These are phyloP conservation scores for Cecidostiba fungosa DNA, from an alignment of 2,888 invertebrate species.

Conservation along the genomic window DNA sequence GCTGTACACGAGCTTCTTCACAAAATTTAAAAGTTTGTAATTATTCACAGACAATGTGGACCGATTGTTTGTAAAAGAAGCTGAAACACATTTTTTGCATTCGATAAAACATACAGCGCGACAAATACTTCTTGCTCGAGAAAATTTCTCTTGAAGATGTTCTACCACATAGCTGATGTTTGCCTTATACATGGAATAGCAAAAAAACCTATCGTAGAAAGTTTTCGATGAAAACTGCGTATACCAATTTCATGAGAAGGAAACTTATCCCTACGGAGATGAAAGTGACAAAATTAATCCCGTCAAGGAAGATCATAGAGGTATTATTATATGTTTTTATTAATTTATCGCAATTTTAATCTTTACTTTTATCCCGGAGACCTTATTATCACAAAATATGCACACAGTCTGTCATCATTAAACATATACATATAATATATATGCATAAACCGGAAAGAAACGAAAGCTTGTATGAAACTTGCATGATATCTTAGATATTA, in stretches of 20 bases:
- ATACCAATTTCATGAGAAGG: background rate
- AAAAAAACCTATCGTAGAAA: conserved; percentile 50
- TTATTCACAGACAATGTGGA: background rate
- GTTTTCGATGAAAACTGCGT: conserved; percentile 41
- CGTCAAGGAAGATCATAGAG: background rate
- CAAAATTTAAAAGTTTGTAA: conserved; percentile 5
- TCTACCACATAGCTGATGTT: background rate
- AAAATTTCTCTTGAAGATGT: conserved; percentile 44
- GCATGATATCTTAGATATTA: background rate
- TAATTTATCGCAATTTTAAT: background rate
- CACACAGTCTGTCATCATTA: background rate
- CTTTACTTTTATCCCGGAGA: background rate
- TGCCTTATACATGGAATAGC: background rate
- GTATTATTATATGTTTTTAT: background rate
- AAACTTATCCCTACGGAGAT: background rate
- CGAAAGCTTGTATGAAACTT: background rate
- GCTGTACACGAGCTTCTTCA: background rate
- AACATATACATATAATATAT: background rate
- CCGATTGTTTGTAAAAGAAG: background rate
- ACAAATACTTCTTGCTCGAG: background rate
- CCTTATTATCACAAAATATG: background rate
- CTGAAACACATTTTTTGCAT: background rate
- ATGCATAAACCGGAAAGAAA: background rate
- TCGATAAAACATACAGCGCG: background rate
- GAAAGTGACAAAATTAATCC: conserved; percentile 15